Evolutionary conservation across 1,140 invertebrate genomes (phyloP).

Genomic region (Rhysida immarginata): DNA sequence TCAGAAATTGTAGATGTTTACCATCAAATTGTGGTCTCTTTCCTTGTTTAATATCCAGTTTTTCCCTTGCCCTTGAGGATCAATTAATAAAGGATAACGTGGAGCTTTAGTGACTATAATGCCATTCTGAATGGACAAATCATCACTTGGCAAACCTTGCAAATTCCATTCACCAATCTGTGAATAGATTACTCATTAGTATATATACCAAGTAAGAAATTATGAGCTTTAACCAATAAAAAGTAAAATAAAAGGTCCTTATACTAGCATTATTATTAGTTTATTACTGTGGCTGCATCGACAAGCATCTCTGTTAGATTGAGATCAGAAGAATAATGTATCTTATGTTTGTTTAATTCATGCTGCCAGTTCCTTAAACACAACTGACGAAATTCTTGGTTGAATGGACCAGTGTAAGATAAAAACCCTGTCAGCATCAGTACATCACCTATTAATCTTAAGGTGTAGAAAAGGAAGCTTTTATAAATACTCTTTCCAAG

Average conservation of each 20-base stretch:
- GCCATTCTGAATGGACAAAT: conserved; percentile 89
- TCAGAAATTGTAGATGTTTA: too few species aligned
- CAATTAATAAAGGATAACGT: conserved; percentile 85
- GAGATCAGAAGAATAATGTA: conserved; percentile 69
- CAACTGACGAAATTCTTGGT: conserved; percentile 77
- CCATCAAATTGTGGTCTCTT: conserved; percentile 67
- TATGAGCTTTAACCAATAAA: too few species aligned
- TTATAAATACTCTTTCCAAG: too few species aligned
- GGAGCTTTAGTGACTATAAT: conserved; percentile 87
- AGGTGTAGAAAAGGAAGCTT: not conserved
- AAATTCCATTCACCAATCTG: conserved; percentile 90
- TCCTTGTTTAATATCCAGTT: conserved; percentile 96
- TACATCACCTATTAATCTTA: conserved; percentile 80
- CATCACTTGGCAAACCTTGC: conserved; percentile 89
- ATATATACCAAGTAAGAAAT: too few species aligned
- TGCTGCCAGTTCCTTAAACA: conserved; percentile 70
- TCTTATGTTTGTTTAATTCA: conserved; percentile 58
- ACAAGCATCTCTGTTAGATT: conserved; percentile 83
- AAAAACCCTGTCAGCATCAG: conserved; percentile 82
- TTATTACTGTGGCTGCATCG: conserved; percentile 55
- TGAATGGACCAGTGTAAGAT: conserved; percentile 91
- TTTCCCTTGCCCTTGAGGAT: conserved; percentile 94
- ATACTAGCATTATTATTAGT: too few species aligned
- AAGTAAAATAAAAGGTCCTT: too few species aligned
- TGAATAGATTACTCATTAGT: not conserved